Base-by-base conservation (phyloP, 2,113 vertebrate genomes). In the Polypterus senegalus region DNA sequence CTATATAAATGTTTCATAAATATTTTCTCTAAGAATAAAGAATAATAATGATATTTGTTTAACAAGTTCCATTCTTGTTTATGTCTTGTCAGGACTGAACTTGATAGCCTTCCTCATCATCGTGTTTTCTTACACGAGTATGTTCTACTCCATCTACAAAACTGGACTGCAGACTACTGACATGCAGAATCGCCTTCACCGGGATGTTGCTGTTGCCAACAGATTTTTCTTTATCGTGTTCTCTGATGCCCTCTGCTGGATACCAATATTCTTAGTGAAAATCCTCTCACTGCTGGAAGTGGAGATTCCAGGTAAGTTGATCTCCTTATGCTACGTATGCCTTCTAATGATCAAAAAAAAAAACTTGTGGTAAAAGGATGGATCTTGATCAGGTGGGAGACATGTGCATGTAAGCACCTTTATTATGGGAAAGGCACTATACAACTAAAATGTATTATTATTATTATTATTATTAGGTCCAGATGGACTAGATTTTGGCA, bases 231-330 rank as follows among this genome's bases (percentile, higher is more conserved):
- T 86, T 72, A 86, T 83, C 4, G 85, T 90, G 79, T 86, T 92
- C 86, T 92, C 89, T 77, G 86, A 93, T 63, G 88, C 90, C 84
- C 91, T 90, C 87, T 93, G 88, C 84, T 97, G 94, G 90, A 90
- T 92, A 66, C 72, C 71, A 44, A 82, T 86, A 69, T 91, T 91
- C 74, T 66, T 90, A 48, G 76, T 83, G 63, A 85, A 92, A 79
- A 71, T 82, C 8, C 74, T 89, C 27, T 83, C 81, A 3, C 79
- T 87, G 54, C 64, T 89, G 66, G 71, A 79, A 46, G 76, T 88
- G 61, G 83, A 90, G 77, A 89, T 87, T 66, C 80, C 84, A 75
- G 70, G 76, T 73, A 70, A 9, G 56, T 57, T 27, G 27, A 27
- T 27, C 27, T 27, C 27, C 27, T 27, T 27, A 27, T 27, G 27